Evolutionary conservation across 2,888 invertebrate genomes (phyloP).

Genomic region (Villa cingulata): DNA sequence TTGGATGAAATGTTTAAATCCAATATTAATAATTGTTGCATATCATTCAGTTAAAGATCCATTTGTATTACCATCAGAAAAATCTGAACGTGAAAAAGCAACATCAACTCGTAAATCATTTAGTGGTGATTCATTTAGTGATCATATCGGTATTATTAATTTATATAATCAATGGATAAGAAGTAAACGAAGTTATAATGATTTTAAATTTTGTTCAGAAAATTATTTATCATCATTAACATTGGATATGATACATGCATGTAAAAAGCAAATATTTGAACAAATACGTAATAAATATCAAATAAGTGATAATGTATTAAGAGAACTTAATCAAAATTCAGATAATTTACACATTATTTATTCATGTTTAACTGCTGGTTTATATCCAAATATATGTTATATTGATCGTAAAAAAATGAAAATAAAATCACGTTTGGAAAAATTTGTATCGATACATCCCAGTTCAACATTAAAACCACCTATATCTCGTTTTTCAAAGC

Average conservation of each 20-base stretch:
- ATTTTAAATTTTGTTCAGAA: constrained; percentile 58
- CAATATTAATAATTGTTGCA: constrained; percentile 81
- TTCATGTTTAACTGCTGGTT: constrained; percentile 72
- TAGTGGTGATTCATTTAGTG: constrained; percentile 65
- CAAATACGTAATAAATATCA: constrained; percentile 49
- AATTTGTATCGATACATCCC: constrained; percentile 41
- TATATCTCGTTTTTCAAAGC: constrained; percentile 18
- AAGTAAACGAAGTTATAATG: constrained; percentile 39
- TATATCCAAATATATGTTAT: constrained; percentile 78
- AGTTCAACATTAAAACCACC: constrained; percentile 40
- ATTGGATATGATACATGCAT: constrained; percentile 82
- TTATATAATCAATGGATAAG: constrained; percentile 53
- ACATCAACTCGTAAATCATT: constrained; percentile 53
- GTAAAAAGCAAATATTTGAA: constrained; percentile 68
- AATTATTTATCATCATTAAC: constrained; percentile 65
- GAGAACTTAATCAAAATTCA: constrained; percentile 68
- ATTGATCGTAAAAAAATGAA: constrained; percentile 50
- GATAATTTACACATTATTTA: constrained; percentile 86
- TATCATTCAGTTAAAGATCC: constrained; percentile 66
- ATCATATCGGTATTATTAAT: constrained; percentile 74
- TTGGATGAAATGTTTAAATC: constrained; percentile 84
- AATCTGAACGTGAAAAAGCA: constrained; percentile 44
- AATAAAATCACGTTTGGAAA: constrained; percentile 49
- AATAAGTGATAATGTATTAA: constrained; percentile 44
- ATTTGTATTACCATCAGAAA: constrained; percentile 59